Evolutionary conservation across 2,888 invertebrate species (phyloP), one percentile per base, ranked within the genome.

Genomic region (Tromatobia lineatoria): DNA sequence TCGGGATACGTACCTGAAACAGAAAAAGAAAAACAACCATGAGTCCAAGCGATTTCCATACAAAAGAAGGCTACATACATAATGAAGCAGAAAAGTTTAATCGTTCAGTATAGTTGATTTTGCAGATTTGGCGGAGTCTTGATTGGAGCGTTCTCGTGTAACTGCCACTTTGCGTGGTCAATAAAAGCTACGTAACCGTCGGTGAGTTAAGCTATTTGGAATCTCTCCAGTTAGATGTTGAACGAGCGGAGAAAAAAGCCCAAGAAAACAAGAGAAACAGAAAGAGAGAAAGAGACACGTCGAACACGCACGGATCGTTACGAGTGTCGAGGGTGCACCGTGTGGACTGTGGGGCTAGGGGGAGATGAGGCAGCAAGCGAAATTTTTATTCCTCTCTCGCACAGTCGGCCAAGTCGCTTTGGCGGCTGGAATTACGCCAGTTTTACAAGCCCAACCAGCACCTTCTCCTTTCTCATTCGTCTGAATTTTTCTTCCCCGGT

Each of bases 151-250:
- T 78, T 75, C 47, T 42, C 74, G 42, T 71, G 64, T 71, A 79
- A 79, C 71, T 47, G 64, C 59, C 71, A 67, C 67, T 83, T 61
- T 78, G 61, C 75, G 79, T 52, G 67, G 76, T 76, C 57, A 69
- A 66, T 73, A 64, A 52, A 80, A 75, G 61, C 29, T 34, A 18
- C 81, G 82, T 76, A 78, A 87, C 84, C 42, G 84, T 78, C 86
- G 87, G 82, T 85, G 87, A 87, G 89, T 88, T 90, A 82, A 86
- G 87, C 88, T 89, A 88, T 90, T 91, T 91, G 92, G 92, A 91
- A 85, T 77, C 81, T 78, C 73, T 91, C 91, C 91, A 92, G 89
- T 88, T 23, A 38, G 52, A 6, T 25, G 13, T 8, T 20, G 42
- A n/a, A 10, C 18, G 69, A 45, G 13, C 29, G 52, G 59, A 57